Base-by-base conservation (phyloP, 2,888 invertebrate species). In the Hedya salicella region DNA sequence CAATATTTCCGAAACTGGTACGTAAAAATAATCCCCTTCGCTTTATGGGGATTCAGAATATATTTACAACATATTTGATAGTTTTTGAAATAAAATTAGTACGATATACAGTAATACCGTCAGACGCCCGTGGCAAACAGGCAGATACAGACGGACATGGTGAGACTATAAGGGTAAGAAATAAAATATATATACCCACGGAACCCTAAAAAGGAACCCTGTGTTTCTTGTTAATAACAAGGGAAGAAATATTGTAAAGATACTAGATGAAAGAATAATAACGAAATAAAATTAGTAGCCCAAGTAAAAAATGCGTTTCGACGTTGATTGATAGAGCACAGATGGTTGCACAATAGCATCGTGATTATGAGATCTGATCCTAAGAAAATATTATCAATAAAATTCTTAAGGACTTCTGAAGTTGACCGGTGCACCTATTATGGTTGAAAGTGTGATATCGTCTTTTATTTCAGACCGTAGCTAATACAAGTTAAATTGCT, bases 281-380 rank as follows among this genome's bases (percentile, higher is more conserved):
- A 62, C 50, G 36, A 44, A 65, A 56, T 48, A 69, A 69, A 63
- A 64, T 67, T 66, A 44, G 65, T 57, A 70, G 57, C 67, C 50
- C 54, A 50, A 32, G 53, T 66, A 50, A 63, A 69, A 68, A 70
- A 62, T 62, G 65, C 25, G n/a, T 52, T 57, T 68, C 67, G 80
- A 83, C 81, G 80, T 80, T 88, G 88, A 88, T 86, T 79, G 86
- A 87, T 85, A 77, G 80, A 76, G 73, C 73, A 78, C 85, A 85
- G 84, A 79, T 83, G 85, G 84, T 85, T 86, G 85, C 83, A 88
- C 87, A 89, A 89, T 85, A 71, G 81, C 75, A 75, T 78, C 79
- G 75, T 82, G 77, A 83, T 81, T 81, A 79, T 76, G 78, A 79
- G 73, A 80, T 75, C 70, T 71, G 73, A 76, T 85, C 87, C 86